Percentiles rank a stretch among this genome's conserved stretches.
Conservation (phyloP, 2,797 vertebrate species). For the Bryconaethiops microstoma region DNA sequence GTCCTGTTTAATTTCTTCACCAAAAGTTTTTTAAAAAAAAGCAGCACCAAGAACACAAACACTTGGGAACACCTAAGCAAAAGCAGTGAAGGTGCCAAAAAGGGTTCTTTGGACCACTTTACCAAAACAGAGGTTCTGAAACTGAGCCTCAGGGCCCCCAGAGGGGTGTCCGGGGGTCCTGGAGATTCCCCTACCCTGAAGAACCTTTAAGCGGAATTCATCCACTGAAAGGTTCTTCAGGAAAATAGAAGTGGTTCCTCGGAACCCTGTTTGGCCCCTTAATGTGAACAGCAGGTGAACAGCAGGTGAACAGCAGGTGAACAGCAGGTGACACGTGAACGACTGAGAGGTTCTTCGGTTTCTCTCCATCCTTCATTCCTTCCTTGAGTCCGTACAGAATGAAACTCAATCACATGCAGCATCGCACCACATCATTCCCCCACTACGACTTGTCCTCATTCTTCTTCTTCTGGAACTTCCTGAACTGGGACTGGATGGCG, state of each 20-base stretch:
- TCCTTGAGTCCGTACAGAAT: slow-evolving; percentile 73
- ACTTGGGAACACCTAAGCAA: slow-evolving; percentile 53
- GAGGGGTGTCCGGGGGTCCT: too few relatives aligned
- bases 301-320: too few relatives aligned
- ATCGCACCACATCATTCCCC: slow-evolving; percentile 66
- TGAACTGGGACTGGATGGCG: slow-evolving; percentile 98
- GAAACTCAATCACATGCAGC: slow-evolving; percentile 80
- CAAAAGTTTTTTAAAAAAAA: background rate
- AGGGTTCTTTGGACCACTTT: background rate
- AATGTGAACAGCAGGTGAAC: too few relatives aligned
- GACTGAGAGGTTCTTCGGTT: slow-evolving; percentile 67
- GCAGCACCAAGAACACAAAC: slow-evolving; percentile 12
- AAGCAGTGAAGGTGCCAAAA: slow-evolving; percentile 45
- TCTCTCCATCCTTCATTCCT: slow-evolving; percentile 14
- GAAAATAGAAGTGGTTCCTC: slow-evolving; percentile 58
- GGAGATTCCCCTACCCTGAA: background rate
- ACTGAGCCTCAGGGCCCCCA: too few relatives aligned
- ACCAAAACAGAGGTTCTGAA: too few relatives aligned
- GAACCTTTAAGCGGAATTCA: background rate
- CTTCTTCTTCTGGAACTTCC: slow-evolving; percentile 99
- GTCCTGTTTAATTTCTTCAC: background rate
- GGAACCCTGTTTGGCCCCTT: too few relatives aligned
- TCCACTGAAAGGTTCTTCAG: background rate
- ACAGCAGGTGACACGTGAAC: slow-evolving; percentile 64
- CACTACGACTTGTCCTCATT: slow-evolving; percentile 88